These are phyloP conservation scores for Hirundichthys speculiger DNA, from an alignment of 2,113 vertebrate species.

Conservation along the genomic window DNA sequence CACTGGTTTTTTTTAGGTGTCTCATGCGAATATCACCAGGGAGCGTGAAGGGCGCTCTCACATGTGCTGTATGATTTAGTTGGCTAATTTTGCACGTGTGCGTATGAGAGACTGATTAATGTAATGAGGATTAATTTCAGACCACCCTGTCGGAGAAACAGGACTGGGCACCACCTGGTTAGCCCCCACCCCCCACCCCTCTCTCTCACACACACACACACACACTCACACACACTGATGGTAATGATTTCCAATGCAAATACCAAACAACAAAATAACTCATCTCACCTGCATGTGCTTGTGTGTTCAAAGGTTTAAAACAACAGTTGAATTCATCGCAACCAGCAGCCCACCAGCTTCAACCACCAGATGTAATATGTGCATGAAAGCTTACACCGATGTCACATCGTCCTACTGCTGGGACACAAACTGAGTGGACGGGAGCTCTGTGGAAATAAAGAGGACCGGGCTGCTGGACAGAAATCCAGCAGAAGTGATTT, in stretches of 20 bases:
- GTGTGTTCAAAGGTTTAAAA: background rate
- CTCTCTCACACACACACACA: conserved; percentile 17
- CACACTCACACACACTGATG: conserved; percentile 50
- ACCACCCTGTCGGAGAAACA: conserved; percentile 55
- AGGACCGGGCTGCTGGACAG: conserved; percentile 30
- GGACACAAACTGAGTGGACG: conserved; percentile 8
- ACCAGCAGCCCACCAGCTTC: conserved; percentile 6
- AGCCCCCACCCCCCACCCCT: conserved; percentile 17
- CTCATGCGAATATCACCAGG: no score
- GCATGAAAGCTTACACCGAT: conserved; percentile 11
- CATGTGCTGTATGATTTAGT: conserved; percentile 39
- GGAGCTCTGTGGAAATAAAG: no score
- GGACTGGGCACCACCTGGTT: conserved; percentile 64
- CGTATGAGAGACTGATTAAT: conserved; percentile 46
- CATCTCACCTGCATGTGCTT: background rate
- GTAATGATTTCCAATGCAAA: conserved; percentile 48
- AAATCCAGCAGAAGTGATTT: conserved; percentile 61
- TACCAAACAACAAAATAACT: no score
- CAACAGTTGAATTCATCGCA: background rate
- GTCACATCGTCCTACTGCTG: conserved; percentile 60
- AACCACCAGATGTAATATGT: conserved; percentile 20
- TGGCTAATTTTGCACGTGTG: conserved; percentile 35
- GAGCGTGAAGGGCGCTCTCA: conserved; percentile 5
- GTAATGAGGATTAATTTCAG: conserved; percentile 64
- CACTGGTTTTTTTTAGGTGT: no score